These are phyloP conservation scores for Muscicapa adusta DNA, from an alignment of 2,113 vertebrate genomes.

Conservation along the genomic window DNA sequence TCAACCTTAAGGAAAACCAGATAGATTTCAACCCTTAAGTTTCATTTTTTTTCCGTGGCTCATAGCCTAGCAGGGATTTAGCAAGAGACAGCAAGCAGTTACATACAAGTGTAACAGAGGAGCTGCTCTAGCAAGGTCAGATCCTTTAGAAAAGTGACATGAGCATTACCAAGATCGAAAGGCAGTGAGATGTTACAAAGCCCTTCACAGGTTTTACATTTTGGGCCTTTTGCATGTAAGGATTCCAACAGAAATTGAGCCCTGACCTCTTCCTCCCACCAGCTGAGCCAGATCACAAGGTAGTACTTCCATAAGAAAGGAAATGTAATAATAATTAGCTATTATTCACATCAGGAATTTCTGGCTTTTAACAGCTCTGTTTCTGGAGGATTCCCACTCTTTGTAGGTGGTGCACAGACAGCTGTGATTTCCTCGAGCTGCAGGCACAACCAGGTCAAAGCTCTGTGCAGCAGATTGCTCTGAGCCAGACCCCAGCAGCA, in stretches of 20 bases:
- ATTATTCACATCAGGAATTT: not conserved
- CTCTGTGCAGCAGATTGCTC: not conserved
- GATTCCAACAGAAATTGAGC: not conserved
- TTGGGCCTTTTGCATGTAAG: rapidly evolving
- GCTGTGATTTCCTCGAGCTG: rapidly evolving
- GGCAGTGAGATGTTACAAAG: not conserved
- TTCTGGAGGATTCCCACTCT: not conserved
- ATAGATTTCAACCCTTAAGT: not conserved
- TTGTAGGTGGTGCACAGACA: not conserved
- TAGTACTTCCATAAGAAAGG: not conserved
- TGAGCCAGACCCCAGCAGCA: not conserved
- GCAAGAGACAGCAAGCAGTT: not conserved
- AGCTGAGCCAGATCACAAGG: not conserved
- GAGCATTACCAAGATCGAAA: not conserved
- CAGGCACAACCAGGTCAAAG: not conserved
- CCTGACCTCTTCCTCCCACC: not conserved
- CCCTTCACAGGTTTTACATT: not conserved
- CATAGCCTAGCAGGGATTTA: not conserved
- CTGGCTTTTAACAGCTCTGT: not conserved
- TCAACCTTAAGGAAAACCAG: not conserved
- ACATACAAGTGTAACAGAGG: too few relatives aligned
- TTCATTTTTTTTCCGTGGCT: not conserved
- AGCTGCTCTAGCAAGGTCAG: not conserved
- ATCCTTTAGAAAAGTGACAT: not conserved
- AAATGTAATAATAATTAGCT: not conserved